phyloP scores from a whole-genome alignment of 2,113 vertebrate species.

The Otolemur garnettii region DNA sequence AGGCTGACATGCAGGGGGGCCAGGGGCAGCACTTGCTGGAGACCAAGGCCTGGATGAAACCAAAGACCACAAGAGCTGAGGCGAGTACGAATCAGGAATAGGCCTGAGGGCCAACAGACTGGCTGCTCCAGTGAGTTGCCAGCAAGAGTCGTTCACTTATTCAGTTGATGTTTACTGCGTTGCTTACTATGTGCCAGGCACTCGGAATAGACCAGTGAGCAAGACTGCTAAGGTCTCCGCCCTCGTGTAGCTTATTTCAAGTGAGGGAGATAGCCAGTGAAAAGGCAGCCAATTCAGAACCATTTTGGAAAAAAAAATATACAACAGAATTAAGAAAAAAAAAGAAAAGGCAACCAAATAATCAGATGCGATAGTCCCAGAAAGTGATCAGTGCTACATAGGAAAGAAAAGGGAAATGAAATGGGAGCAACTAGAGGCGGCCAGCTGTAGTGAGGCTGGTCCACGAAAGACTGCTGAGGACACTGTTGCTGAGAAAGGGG shows the following conservation, averaged over 20 bases:
- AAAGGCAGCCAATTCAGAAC: neutral
- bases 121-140: neutral
- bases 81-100: neutral
- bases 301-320: too few species aligned
- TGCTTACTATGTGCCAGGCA: neutral
- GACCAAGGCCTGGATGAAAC: neutral
- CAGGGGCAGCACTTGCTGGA: neutral
- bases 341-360: neutral
- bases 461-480: neutral
- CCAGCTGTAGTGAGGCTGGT: fast-evolving
- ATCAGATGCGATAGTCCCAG: too few species aligned
- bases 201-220: neutral
- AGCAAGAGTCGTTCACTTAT: neutral
- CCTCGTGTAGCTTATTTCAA: neutral
- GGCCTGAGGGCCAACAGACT: neutral
- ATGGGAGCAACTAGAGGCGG: neutral
- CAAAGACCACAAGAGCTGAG: neutral
- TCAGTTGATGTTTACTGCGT: neutral
- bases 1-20: neutral
- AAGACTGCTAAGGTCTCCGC: neutral
- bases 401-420: neutral
- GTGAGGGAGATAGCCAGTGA: neutral
- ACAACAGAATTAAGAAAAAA: too few species aligned
- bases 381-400: neutral
- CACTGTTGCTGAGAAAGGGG: too few species aligned